Evolutionary conservation across 2,888 invertebrate genomes (phyloP).

Genomic region (Halictus ligatus): DNA sequence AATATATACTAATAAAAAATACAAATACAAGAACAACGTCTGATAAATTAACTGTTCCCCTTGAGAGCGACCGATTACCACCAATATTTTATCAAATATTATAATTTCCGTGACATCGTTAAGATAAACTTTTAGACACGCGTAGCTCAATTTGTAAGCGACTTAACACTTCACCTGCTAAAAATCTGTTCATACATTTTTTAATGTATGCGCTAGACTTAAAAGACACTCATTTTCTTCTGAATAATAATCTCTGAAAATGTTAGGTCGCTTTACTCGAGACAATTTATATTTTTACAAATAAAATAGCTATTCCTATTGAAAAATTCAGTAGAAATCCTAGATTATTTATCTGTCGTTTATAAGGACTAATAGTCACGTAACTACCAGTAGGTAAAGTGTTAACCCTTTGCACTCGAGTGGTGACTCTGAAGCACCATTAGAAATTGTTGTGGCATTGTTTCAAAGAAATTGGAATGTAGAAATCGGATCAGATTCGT

Average conservation of each 20-base stretch:
- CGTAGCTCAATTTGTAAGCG: neutral
- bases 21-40: constrained; percentile 85
- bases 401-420: too few relatives aligned
- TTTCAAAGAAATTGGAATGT: too few relatives aligned
- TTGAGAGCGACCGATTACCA: neutral
- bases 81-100: neutral
- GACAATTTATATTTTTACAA: neutral
- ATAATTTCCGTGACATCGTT: too few relatives aligned
- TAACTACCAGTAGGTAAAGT: neutral
- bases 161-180: neutral
- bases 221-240: neutral
- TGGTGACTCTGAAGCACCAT: too few relatives aligned
- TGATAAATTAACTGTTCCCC: constrained; percentile 1
- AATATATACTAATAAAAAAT: constrained; percentile 82
- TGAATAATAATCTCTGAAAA: neutral
- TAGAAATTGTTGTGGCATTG: too few relatives aligned
- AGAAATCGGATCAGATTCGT: too few relatives aligned
- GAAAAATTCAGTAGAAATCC: neutral
- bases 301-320: neutral
- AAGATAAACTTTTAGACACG: neutral
- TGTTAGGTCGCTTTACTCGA: neutral
- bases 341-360: neutral
- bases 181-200: neutral
- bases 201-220: neutral
- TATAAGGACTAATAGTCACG: neutral